Evolutionary conservation across 2,797 vertebrate genomes (phyloP).

Genomic region (Avahi laniger): DNA sequence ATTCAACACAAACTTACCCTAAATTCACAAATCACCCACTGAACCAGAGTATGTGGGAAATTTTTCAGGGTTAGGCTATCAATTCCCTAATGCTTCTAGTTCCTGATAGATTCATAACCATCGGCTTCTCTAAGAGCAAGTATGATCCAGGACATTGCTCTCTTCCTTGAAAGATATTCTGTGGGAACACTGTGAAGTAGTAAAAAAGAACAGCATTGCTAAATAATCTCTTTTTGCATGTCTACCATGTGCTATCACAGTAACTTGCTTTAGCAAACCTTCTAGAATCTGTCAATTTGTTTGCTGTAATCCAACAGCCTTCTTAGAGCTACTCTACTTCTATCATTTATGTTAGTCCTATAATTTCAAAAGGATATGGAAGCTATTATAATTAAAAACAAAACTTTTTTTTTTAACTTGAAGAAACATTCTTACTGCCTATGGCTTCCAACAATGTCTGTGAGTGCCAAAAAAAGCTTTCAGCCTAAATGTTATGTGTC

Average conservation of each 20-base stretch:
- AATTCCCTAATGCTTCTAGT: not conserved
- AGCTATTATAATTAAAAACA: not conserved
- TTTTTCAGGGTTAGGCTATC: not conserved
- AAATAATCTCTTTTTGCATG: not conserved
- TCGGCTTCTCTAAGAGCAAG: not conserved
- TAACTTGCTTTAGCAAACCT: not conserved
- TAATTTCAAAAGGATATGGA: not conserved
- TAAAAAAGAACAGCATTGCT: not conserved
- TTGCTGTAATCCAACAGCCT: not conserved
- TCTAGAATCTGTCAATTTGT: not conserved
- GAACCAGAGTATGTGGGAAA: not conserved
- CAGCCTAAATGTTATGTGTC: not conserved
- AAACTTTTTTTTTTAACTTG: not conserved
- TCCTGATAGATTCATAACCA: not conserved
- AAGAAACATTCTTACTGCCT: not conserved
- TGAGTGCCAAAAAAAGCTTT: not conserved
- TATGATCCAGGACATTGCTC: not conserved
- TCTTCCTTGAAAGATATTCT: not conserved
- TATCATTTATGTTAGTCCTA: not conserved
- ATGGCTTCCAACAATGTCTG: not conserved
- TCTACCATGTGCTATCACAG: not conserved
- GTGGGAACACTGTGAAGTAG: not conserved
- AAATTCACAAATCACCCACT: not conserved
- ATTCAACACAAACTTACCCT: not conserved
- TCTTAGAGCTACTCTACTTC: not conserved